These are phyloP conservation scores for Cyclura pinguis DNA, from an alignment of 2,797 vertebrate species.

Conservation along the genomic window DNA sequence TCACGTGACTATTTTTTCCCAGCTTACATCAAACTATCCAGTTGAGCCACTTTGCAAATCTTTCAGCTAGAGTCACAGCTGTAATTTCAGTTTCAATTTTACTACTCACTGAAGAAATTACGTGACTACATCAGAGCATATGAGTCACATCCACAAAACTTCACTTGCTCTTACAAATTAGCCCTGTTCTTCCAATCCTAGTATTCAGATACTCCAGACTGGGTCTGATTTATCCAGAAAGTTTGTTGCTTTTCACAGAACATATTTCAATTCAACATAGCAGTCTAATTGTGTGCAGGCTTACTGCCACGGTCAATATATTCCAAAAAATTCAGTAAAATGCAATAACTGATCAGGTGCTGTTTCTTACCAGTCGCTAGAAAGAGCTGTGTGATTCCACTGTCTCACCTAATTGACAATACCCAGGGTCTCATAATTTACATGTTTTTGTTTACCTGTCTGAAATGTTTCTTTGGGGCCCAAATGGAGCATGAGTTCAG, in stretches of 20 bases:
- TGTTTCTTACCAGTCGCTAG: slow-evolving; percentile 53
- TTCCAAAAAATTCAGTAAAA: neutral
- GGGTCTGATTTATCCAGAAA: neutral
- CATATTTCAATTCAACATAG: neutral
- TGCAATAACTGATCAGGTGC: neutral
- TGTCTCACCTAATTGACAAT: slow-evolving; percentile 46
- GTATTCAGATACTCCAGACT: too few relatives aligned
- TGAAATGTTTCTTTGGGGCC: slow-evolving; percentile 52
- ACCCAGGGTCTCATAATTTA: slow-evolving; percentile 51
- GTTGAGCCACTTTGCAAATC: neutral
- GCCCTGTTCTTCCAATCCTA: too few relatives aligned
- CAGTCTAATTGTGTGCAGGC: neutral
- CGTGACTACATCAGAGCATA: neutral
- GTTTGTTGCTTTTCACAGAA: neutral
- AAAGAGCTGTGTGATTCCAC: slow-evolving; percentile 33
- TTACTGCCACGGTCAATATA: slow-evolving; percentile 25
- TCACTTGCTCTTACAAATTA: neutral
- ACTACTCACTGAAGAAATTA: neutral
- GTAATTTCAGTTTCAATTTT: neutral
- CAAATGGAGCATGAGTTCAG: slow-evolving; percentile 37
- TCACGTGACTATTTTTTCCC: too few relatives aligned
- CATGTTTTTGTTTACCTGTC: slow-evolving; percentile 51
- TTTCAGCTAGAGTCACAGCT: neutral
- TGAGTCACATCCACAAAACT: neutral
- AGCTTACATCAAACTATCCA: too few relatives aligned